These are phyloP conservation scores for Limnephilus auricula DNA, from an alignment of 2,888 invertebrate genomes.

Conservation along the genomic window DNA sequence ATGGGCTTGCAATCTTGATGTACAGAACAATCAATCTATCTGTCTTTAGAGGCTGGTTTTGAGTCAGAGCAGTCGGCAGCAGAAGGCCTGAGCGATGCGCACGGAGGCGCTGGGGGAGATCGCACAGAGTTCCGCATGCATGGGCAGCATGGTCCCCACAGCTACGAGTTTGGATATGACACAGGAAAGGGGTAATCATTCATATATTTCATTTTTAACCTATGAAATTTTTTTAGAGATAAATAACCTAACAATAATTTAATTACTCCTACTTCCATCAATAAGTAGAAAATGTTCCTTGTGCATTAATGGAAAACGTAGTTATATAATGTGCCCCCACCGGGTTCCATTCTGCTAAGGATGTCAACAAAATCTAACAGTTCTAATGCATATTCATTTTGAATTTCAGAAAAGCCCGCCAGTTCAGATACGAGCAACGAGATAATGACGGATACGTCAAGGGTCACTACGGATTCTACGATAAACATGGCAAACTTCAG, in stretches of 20 bases:
- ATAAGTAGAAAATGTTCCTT: too few species aligned
- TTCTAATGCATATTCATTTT: neutral
- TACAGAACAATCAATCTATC: neutral
- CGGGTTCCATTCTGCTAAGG: neutral
- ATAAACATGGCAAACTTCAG: slow-evolving; percentile 85
- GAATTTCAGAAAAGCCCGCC: slow-evolving; percentile 83
- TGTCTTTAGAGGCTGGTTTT: slow-evolving; percentile 68
- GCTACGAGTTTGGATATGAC: slow-evolving; percentile 90
- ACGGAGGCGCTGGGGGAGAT: slow-evolving; percentile 71
- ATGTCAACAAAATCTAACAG: neutral
- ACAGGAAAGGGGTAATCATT: slow-evolving; percentile 87
- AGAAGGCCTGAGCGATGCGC: slow-evolving; percentile 66
- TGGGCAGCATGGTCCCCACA: slow-evolving; percentile 88
- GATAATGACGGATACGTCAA: slow-evolving; percentile 86
- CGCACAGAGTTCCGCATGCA: slow-evolving; percentile 88
- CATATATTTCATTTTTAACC: neutral
- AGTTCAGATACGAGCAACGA: slow-evolving; percentile 88
- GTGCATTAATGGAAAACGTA: too few species aligned
- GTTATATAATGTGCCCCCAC: neutral
- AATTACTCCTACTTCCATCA: too few species aligned
- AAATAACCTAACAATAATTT: too few species aligned
- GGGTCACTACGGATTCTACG: slow-evolving; percentile 90
- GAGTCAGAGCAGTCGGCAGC: slow-evolving; percentile 63
- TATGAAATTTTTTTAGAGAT: neutral
- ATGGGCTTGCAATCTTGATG: neutral